Base-by-base conservation (phyloP, 1,140 invertebrate genomes). In the Drosophila ficusphila region DNA sequence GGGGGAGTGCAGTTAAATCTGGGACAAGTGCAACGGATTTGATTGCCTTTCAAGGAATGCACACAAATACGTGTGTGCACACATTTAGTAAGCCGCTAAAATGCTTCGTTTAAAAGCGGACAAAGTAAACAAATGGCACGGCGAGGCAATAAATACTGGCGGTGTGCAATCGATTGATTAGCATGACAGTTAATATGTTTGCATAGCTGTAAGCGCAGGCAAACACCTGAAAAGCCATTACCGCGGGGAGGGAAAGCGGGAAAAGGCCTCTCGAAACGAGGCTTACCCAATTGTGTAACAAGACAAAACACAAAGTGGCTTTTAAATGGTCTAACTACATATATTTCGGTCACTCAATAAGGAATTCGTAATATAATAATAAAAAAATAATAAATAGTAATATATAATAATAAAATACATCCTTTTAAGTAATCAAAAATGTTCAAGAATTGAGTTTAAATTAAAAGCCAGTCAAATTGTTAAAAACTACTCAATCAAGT, bases 101-200 rank as follows among this genome's bases (percentile, higher is more conserved):
- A 31, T 67, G 62, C 21, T 33, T 67, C 46, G 21, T 12, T 67
- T 67, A 16, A 52, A 42, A 33, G 19, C 36, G 34, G 18, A 16
- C n/a, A 34, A 21, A 9, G 36, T 31, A 67, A 68, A 68, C 64
- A 68, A 52, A 33, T 27, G 27, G 46, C 61, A 65, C 58, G 4
- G 42, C 8, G 2, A 18, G 16, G 46, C 46, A 33, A 52, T 52
- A 42, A 68, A 67, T 52, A 67, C 34, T 25, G 36, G 39, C 62
- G 4, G 18, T 52, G 44, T 60, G 54, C 68, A 46, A 60, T 71
- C 44, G 61, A 73, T 73, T 73, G 69, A 73, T 73, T 73, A 73
- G 57, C 56, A 73, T 73, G 67, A 34, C 69, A 62, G 57, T 73
- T 73, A 47, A 73, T 73, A 73, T 73, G 69, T 73, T 73, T 73